Percentiles rank a stretch among this genome's conserved stretches.
Evolutionary conservation across 2,888 invertebrate genomes (phyloP).

Genomic region (Xestoiulus laeticollis): DNA sequence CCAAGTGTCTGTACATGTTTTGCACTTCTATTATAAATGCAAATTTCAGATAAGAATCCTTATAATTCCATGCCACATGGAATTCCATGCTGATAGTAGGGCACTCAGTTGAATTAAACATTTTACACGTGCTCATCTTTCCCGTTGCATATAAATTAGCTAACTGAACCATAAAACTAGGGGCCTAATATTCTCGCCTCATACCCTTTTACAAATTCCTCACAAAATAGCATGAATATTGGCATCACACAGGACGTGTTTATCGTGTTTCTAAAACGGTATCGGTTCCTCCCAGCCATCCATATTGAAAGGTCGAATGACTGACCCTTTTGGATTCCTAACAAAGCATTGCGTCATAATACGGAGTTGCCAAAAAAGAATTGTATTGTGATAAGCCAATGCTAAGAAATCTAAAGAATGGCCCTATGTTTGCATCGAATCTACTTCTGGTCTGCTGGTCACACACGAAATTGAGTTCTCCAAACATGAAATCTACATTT

Average conservation of each 20-base stretch:
- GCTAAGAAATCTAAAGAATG: slow-evolving; percentile 17
- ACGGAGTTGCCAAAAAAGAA: not conserved
- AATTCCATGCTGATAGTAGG: too few species aligned
- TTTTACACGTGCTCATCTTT: too few species aligned
- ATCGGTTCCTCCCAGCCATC: not conserved
- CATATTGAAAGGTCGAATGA: slow-evolving; percentile 11
- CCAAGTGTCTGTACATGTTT: too few species aligned
- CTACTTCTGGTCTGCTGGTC: slow-evolving; percentile 35
- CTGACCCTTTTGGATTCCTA: not conserved
- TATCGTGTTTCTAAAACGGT: not conserved
- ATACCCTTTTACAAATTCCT: not conserved
- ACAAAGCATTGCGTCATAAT: not conserved
- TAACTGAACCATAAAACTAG: not conserved
- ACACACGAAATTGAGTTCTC: slow-evolving; percentile 31
- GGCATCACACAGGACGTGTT: not conserved
- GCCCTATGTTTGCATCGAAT: slow-evolving; percentile 23
- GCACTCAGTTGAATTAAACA: too few species aligned
- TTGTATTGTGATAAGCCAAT: not conserved
- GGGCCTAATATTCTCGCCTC: not conserved
- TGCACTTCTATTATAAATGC: too few species aligned
- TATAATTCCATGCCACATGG: too few species aligned
- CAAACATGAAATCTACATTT: slow-evolving; percentile 24
- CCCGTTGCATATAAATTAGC: not conserved
- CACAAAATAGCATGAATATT: not conserved
- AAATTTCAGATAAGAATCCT: too few species aligned